Percentiles rank a stretch among this genome's conserved stretches.
Conservation (phyloP, 2,797 vertebrate genomes). For the Petrocephalus sullivani region DNA sequence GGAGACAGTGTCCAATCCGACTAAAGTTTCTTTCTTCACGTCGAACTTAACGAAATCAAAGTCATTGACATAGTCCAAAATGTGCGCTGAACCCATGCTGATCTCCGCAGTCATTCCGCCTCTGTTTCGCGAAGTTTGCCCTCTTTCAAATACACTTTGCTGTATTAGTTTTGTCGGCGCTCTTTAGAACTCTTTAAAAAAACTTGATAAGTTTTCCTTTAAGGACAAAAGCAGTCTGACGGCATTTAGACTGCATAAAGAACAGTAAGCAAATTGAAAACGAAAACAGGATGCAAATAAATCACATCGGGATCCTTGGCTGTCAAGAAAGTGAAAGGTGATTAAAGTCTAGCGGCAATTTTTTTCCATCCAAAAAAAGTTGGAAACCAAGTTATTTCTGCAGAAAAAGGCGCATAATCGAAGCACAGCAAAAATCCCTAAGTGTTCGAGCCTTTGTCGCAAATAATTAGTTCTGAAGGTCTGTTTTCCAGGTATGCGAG, state of each 20-base stretch:
- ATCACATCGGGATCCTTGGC: background rate
- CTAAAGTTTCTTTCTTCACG: slow-evolving; percentile 89
- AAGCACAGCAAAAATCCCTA: background rate
- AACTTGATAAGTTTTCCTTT: background rate
- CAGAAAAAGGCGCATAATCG: background rate
- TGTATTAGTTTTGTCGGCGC: background rate
- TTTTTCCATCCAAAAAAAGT: slow-evolving; percentile 1
- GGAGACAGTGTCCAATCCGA: slow-evolving; percentile 76
- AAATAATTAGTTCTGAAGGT: background rate
- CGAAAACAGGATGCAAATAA: background rate
- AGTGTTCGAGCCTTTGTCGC: background rate
- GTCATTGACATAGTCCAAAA: slow-evolving; percentile 87
- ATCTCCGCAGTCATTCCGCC: slow-evolving; percentile 76
- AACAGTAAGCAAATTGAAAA: background rate
- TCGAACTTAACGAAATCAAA: slow-evolving; percentile 97
- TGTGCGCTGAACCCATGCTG: slow-evolving; percentile 78
- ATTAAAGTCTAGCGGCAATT: background rate
- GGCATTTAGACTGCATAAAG: background rate
- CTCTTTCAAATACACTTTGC: background rate
- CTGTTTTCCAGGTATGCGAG: background rate
- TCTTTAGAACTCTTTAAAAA: background rate
- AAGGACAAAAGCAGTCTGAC: background rate
- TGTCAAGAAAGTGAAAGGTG: background rate
- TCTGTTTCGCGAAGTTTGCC: background rate
- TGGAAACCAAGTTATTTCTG: background rate